A percentile compares a stretch with the other conserved stretches of the same genome.
These are phyloP conservation scores for Anas georgica DNA, from an alignment of 2,797 vertebrate genomes.

Conservation along the genomic window DNA sequence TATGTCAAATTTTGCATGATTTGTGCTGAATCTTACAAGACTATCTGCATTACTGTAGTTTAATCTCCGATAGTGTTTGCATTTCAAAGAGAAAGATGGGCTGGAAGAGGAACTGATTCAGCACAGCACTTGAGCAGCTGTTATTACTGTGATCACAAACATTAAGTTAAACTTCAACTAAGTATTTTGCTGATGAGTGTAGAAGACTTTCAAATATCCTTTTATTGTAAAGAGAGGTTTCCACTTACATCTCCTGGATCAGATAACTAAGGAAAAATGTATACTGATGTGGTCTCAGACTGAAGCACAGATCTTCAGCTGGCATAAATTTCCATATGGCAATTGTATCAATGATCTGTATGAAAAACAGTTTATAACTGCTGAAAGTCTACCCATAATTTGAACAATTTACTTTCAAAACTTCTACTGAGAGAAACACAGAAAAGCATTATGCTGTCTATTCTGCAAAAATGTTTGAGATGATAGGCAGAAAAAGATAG, in stretches of 20 bases:
- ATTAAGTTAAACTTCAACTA: not conserved
- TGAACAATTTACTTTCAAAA: not conserved
- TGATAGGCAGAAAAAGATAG: not conserved
- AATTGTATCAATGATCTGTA: not conserved
- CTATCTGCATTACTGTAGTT: conserved; percentile 18
- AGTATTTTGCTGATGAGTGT: conserved; percentile 32
- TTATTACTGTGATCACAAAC: conserved; percentile 23
- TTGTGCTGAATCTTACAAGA: conserved; percentile 27
- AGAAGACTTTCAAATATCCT: not conserved
- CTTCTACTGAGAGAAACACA: not conserved
- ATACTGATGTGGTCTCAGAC: not conserved
- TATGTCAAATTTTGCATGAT: not conserved
- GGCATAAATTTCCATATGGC: not conserved
- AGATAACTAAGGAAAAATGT: conserved; percentile 19
- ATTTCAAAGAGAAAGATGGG: conserved; percentile 52
- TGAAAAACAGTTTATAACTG: not conserved
- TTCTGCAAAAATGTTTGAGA: not conserved
- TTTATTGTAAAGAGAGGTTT: conserved; percentile 15
- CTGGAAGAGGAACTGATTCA: conserved; percentile 58
- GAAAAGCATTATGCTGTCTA: not conserved
- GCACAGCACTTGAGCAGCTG: conserved; percentile 1
- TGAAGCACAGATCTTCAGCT: not conserved
- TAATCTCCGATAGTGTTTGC: conserved; percentile 32
- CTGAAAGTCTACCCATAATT: not conserved
- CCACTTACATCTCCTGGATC: conserved; percentile 17